These are phyloP conservation scores for Clarias magur DNA, from an alignment of 2,113 vertebrate genomes.

Conservation along the genomic window DNA sequence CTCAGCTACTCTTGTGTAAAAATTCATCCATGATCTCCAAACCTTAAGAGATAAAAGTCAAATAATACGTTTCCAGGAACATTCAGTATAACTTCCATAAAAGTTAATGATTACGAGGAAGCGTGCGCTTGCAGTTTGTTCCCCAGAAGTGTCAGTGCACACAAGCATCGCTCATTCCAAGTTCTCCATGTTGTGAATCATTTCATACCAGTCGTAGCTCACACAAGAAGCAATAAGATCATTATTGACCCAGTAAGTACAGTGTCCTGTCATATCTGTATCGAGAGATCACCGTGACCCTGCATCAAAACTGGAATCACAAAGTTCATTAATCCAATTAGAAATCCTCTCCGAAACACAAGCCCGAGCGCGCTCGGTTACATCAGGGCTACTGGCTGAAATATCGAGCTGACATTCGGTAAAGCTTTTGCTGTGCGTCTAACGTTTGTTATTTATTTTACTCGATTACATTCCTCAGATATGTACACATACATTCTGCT, in stretches of 20 bases:
- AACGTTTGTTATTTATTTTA: slow-evolving; percentile 2
- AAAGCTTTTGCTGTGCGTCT: not conserved
- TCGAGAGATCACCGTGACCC: not conserved
- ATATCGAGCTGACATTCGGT: not conserved
- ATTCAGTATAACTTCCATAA: not conserved
- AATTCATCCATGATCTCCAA: not conserved
- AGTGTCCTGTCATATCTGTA: not conserved
- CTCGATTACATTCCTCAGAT: not conserved
- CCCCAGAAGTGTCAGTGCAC: not conserved
- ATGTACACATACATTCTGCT: not conserved
- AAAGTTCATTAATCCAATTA: not conserved
- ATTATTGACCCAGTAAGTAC: no score
- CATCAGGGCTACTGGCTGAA: not conserved
- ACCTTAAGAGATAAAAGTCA: not conserved
- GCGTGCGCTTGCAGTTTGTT: not conserved
- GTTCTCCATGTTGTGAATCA: not conserved
- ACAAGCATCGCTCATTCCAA: not conserved
- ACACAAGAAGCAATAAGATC: not conserved
- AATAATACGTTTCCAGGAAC: not conserved
- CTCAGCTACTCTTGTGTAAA: not conserved
- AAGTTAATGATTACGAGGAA: not conserved
- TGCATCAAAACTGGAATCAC: not conserved
- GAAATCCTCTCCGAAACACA: not conserved
- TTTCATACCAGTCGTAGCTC: not conserved
- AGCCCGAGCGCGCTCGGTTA: no score